phyloP scores from a whole-genome alignment of 92 coral and sea anemone species.

The Blastomussa wellsi region DNA sequence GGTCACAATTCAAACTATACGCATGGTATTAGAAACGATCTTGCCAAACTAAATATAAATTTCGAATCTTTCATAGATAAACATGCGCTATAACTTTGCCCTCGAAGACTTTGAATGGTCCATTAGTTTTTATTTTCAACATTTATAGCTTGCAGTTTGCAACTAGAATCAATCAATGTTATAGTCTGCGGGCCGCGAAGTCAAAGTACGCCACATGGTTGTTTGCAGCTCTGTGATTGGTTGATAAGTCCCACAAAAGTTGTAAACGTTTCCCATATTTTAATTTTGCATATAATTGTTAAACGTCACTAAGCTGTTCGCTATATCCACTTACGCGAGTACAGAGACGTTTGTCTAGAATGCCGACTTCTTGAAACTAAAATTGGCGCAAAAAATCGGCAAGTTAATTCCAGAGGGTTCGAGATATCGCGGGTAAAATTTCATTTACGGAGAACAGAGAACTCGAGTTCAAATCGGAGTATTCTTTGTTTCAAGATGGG shows the following conservation, averaged over 20 bases:
- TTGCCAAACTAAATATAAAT: neutral
- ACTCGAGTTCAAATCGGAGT: too few relatives aligned
- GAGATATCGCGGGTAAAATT: too few relatives aligned
- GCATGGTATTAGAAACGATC: neutral
- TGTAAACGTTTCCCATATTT: neutral
- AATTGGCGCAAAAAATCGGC: too few relatives aligned
- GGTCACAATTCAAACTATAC: neutral
- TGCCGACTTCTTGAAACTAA: too few relatives aligned
- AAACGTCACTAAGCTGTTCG: too few relatives aligned
- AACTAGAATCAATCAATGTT: neutral
- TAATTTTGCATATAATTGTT: too few relatives aligned
- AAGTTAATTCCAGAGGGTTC: too few relatives aligned
- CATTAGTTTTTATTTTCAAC: neutral
- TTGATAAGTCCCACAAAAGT: neutral
- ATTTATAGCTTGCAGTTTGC: neutral
- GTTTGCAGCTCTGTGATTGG: neutral
- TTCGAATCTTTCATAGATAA: neutral
- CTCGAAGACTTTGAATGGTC: neutral
- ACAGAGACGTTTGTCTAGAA: too few relatives aligned
- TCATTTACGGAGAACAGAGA: too few relatives aligned
- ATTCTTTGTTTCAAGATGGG: neutral
- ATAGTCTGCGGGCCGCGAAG: neutral
- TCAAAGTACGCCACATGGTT: neutral
- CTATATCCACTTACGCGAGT: too few relatives aligned
- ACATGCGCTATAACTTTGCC: neutral